Conservation (phyloP, 2,888 invertebrate genomes). For the Panorpa germanica region DNA sequence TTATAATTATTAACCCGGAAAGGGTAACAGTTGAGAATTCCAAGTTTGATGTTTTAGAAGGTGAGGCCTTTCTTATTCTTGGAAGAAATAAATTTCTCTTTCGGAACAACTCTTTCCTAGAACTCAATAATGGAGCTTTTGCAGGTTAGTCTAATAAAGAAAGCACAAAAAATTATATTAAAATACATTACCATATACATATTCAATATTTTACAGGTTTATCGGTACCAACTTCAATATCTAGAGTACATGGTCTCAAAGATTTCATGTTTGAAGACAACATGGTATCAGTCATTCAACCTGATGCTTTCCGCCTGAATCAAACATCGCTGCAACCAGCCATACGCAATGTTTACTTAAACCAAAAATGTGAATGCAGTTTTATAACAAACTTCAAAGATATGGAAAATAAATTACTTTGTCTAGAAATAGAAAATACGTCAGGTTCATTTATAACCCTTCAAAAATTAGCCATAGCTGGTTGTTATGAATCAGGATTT, state of each 20-base stretch:
- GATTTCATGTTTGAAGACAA: conserved; percentile 43
- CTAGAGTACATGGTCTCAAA: conserved; percentile 25
- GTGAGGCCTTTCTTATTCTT: conserved; percentile 41
- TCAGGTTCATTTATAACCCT: no score
- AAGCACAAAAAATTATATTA: background rate
- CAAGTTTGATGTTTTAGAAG: conserved; percentile 34
- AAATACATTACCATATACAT: conserved; percentile 2
- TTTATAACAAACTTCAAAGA: no score
- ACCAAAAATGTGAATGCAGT: conserved; percentile 39
- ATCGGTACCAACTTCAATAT: conserved; percentile 27
- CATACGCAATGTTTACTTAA: conserved; percentile 36
- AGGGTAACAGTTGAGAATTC: conserved; percentile 40
- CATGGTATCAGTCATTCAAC: conserved; percentile 32
- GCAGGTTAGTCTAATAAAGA: conserved; percentile 21
- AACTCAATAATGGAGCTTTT: conserved; percentile 39
- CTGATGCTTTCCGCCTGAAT: conserved; percentile 37
- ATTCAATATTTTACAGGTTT: no score
- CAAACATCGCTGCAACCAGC: conserved; percentile 31
- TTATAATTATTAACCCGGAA: conserved; percentile 42
- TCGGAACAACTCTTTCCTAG: conserved; percentile 40
- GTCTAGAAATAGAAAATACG: no score
- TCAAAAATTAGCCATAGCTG: no score
- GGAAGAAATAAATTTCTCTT: conserved; percentile 42
- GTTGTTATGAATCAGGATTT: no score
- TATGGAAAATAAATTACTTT: no score